Conservation (phyloP, 2,888 invertebrate species). For the Cataglyphis albicans region DNA sequence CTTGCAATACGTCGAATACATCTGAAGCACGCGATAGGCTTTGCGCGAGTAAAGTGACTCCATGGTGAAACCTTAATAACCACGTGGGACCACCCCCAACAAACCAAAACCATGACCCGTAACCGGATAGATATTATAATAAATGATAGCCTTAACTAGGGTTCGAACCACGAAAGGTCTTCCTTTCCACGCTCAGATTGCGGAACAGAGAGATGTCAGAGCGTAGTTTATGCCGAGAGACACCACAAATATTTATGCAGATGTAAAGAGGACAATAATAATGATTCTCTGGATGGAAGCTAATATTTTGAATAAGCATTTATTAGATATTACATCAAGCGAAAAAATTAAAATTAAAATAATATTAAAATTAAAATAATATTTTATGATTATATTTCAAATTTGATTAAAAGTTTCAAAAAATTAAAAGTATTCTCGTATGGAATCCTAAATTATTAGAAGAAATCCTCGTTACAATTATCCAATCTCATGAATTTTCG, state of each 20-base stretch:
- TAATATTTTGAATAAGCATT: background rate
- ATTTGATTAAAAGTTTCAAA: background rate
- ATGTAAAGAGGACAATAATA: background rate
- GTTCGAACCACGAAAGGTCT: slow-evolving; percentile 67
- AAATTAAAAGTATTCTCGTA: background rate
- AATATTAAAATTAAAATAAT: background rate
- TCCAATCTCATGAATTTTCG: background rate
- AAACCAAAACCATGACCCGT: slow-evolving; percentile 76
- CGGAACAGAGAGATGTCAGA: slow-evolving; percentile 29
- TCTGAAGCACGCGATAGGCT: slow-evolving; percentile 46
- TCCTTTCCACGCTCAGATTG: slow-evolving; percentile 58
- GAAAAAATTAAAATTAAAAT: background rate
- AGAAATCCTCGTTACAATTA: background rate
- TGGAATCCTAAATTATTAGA: background rate
- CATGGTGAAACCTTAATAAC: slow-evolving; percentile 80
- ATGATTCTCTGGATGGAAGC: background rate
- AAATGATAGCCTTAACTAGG: slow-evolving; percentile 64
- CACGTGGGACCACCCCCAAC: slow-evolving; percentile 76
- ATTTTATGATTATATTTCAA: background rate
- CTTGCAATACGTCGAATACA: background rate
- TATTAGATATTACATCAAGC: background rate
- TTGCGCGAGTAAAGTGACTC: slow-evolving; percentile 73
- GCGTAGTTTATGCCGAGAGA: background rate
- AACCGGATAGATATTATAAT: slow-evolving; percentile 79
- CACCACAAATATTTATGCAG: background rate